Evolutionary conservation across 2,113 vertebrate species (phyloP).

Genomic region (Hystrix cristata): DNA sequence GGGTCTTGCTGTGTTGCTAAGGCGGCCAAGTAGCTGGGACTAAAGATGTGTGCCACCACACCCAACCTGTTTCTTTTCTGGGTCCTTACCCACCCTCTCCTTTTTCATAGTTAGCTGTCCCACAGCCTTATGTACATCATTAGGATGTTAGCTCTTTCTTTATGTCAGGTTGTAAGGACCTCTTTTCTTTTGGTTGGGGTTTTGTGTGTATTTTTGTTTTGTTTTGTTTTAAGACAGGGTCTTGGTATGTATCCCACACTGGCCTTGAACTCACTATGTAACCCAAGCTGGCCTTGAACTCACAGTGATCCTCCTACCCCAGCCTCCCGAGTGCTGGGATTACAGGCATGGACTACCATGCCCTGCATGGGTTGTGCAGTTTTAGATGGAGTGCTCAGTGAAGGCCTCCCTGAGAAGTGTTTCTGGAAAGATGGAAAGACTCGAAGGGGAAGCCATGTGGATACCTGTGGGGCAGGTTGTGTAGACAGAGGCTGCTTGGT

Average conservation of each 20-base stretch:
- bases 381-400: not conserved
- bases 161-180: not conserved
- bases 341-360: no score
- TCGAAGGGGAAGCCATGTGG: not conserved
- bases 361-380: not conserved
- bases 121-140: not conserved
- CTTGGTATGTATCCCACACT: no score
- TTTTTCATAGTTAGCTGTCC: not conserved
- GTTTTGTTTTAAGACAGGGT: no score
- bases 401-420: not conserved
- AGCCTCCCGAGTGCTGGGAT: no score
- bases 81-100: not conserved
- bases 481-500: not conserved
- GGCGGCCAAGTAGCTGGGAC: not conserved
- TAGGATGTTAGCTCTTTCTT: not conserved
- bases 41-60: not conserved
- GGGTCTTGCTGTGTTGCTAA: not conserved
- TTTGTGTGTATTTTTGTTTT: no score
- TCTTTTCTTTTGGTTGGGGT: slow-evolving; percentile 9
- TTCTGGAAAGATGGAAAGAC: slow-evolving; percentile 42
- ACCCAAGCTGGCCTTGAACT: no score
- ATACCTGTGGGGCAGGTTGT: not conserved
- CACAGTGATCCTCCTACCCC: no score
- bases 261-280: no score
- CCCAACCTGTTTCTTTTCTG: not conserved